phyloP scores from a whole-genome alignment of 2,113 vertebrate species.

The Nesogale talazaci region DNA sequence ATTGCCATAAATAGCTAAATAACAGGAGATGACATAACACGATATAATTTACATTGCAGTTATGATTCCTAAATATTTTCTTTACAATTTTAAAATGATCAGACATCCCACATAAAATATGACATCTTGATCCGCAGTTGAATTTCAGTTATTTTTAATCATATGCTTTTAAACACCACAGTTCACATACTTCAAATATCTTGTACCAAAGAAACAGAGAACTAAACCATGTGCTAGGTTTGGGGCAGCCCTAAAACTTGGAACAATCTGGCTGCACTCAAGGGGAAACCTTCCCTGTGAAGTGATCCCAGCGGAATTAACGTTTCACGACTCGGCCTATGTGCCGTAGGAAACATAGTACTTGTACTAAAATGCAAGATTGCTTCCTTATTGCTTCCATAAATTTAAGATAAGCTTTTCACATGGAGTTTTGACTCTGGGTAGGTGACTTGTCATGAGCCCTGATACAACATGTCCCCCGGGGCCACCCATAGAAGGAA shows the following conservation, averaged over 20 bases:
- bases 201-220: neutral
- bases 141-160: neutral
- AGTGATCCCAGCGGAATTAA: constrained; percentile 50
- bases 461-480: constrained; percentile 50
- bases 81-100: neutral
- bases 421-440: constrained; percentile 34
- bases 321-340: neutral
- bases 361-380: constrained; percentile 45
- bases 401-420: constrained; percentile 47
- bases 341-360: neutral
- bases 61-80: neutral
- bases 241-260: neutral
- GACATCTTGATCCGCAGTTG: neutral
- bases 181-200: neutral
- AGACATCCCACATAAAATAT: neutral
- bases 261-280: neutral
- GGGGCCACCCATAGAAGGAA: constrained; percentile 38
- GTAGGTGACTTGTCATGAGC: constrained; percentile 58
- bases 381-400: constrained; percentile 69
- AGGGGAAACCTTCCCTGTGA: constrained; percentile 11
- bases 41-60: neutral
- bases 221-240: neutral
- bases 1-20: neutral
- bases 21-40: neutral
- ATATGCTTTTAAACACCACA: neutral